Base-by-base conservation (phyloP, 2,113 vertebrate genomes). In the Aphyosemion australe region DNA sequence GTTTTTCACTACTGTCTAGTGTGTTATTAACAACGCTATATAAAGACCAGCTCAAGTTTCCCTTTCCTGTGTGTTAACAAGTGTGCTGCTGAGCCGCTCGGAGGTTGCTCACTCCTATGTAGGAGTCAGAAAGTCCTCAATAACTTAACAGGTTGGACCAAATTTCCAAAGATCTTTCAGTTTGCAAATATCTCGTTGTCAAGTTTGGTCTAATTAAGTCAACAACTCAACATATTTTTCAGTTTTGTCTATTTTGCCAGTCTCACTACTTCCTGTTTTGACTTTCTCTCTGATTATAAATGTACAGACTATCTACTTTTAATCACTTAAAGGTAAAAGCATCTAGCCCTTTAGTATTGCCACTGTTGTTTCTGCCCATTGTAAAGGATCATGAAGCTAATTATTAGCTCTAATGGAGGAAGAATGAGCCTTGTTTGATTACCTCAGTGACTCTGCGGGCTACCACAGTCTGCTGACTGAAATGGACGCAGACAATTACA, bases 21-120 rank as follows among this genome's bases (percentile, higher is more conserved):
- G 77, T 90, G 86, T 90, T 87, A 91, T 92, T 92, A 90, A 86
- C 84, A 87, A 88, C 85, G 88, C 91, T 90, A 90, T 90, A 90
- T 90, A 92, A 87, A 90, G 88, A 86, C 84, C 72, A 19, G 68
- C 74, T 84, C 84, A 83, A 85, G 81, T 85, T 87, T 84, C 78
- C 83, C 72, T 77, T 89, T 87, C 82, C 90, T 88, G 84, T 87
- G 68, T 61, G 85, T 87, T 88, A 87, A 88, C 75, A 86, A 72
- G 69, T 46, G 56, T 46, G 3, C 26, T 26, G 18, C 61, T 5
- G 48, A 69, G 61, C 72, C 54, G 57, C 68, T 70, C 3, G 11
- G 60, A 79, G 47, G 41, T 65, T 67, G 65, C 42, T 61, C 49
- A 77, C 32, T 46, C 41, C 19, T 76, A 46, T 65, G 73, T 53